These are phyloP conservation scores for Beris chalybata DNA, from an alignment of 2,888 invertebrate species.

Conservation along the genomic window DNA sequence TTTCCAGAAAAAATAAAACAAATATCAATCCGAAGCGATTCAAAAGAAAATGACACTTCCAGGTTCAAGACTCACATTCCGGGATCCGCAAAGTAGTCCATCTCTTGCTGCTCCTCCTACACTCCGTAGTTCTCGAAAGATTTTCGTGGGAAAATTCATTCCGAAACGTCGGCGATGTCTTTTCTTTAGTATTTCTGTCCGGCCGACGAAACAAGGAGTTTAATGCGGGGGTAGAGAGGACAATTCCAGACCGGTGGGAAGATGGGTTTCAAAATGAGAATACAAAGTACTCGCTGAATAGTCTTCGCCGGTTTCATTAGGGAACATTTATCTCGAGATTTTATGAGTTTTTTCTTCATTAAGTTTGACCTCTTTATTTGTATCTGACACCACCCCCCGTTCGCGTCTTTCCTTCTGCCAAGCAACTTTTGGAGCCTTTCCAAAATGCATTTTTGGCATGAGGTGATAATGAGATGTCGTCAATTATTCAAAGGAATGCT, in stretches of 20 bases:
- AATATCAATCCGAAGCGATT: no score
- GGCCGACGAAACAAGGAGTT: no score
- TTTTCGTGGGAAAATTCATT: no score
- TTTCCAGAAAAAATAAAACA: no score
- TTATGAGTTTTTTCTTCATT: conserved; percentile 32
- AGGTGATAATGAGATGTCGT: conserved; percentile 30
- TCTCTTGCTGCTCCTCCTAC: no score
- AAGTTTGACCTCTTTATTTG: conserved; percentile 33
- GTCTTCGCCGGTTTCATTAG: conserved; percentile 22
- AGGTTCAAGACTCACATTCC: no score
- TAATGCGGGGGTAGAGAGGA: no score
- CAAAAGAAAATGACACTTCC: no score
- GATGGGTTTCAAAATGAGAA: conserved; percentile 5
- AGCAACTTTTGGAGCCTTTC: conserved; percentile 20
- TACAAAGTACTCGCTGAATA: conserved; percentile 18
- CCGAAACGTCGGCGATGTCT: no score
- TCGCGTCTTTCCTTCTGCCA: conserved; percentile 6
- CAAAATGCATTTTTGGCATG: conserved; percentile 33
- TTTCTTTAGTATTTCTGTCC: no score
- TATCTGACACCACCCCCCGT: conserved; percentile 19
- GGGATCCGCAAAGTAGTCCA: no score
- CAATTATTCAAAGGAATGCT: conserved; percentile 26
- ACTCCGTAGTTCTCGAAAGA: no score
- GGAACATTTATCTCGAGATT: conserved; percentile 26
- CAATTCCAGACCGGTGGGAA: neutral